Evolutionary conservation across 1,140 invertebrate species (phyloP).

Genomic region (Apis florea): DNA sequence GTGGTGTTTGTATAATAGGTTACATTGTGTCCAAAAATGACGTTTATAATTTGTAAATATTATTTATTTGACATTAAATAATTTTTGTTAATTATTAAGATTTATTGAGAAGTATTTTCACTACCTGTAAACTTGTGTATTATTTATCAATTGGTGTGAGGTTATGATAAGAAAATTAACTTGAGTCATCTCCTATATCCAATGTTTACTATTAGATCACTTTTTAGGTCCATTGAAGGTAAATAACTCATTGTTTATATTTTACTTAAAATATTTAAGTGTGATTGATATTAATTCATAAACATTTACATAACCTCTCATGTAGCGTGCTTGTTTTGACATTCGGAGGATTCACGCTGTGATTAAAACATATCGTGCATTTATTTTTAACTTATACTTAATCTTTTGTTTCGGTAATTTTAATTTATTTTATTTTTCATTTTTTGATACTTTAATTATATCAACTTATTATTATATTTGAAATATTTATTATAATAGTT

Average conservation of each 20-base stretch:
- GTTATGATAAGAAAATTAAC: constrained; percentile 71
- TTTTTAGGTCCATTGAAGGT: constrained; percentile 52
- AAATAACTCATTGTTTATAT: constrained; percentile 48
- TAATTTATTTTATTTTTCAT: not conserved
- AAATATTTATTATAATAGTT: constrained; percentile 19
- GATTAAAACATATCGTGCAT: constrained; percentile 34
- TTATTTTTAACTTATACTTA: constrained; percentile 15
- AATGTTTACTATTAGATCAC: constrained; percentile 63
- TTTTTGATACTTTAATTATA: not conserved
- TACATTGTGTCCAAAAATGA: constrained; percentile 76
- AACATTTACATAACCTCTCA: constrained; percentile 58
- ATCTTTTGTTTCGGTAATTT: constrained; percentile 12
- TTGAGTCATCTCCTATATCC: constrained; percentile 58
- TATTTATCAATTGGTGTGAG: constrained; percentile 68
- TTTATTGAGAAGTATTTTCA: constrained; percentile 45
- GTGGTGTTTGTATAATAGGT: constrained; percentile 78
- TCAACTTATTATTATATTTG: not conserved
- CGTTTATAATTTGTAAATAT: constrained; percentile 73
- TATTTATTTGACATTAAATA: constrained; percentile 62
- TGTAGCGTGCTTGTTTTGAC: constrained; percentile 61
- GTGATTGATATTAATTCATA: not conserved
- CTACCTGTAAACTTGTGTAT: constrained; percentile 40
- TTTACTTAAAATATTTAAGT: not conserved
- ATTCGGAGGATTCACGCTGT: constrained; percentile 49
- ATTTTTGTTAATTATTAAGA: constrained; percentile 48